Evolutionary conservation across 2,797 vertebrate genomes (phyloP), one percentile per base, ranked within the genome.

Genomic region (Phalloptychus januarius): DNA sequence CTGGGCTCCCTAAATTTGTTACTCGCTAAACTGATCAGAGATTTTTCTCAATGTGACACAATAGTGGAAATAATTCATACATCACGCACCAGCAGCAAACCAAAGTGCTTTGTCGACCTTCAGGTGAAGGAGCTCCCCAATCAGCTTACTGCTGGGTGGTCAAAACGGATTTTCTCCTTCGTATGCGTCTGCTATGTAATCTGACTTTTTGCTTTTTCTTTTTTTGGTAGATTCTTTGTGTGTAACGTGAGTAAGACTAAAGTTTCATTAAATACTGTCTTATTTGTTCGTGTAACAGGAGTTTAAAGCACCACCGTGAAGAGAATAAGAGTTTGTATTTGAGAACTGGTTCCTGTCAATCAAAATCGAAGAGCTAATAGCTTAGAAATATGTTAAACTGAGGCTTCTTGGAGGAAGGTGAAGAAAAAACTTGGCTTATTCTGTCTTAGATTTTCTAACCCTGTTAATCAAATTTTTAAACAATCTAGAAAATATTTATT

Each of bases 11-110:
- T 81, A 86, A 90, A 90, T 87, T 73, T 87, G 86, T 91, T 88
- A 87, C 83, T 79, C 56, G 6, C 85, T 85, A 88, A 90, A 92
- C 81, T 88, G 87, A 92, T 86, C 78, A 40, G 86, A 92, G 87
- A 90, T 85, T 85, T 87, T 91, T 89, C 81, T 87, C 52, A 67
- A 85, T 87, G 74, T 83, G 86, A 86, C 87, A 88, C 76, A 77
- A 79, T 80, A 33, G 56, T 5, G 63, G 52, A 28, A 52, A 79
- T 81, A 82, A 85, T 81, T 86, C 87, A 91, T 89, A 83, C 71
- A 90, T 89, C 83, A 88, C 5, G 13, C 50, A 1, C 67, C 75
- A 31, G 77, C 80, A 63, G 2, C 33, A 2, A 79, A 79, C 74
- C 40, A 5, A 83, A 45, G 56, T 8, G 16, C 74, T 10, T 13